Conservation (phyloP, 2,113 vertebrate genomes). For the Phrynosoma blainvillii region DNA sequence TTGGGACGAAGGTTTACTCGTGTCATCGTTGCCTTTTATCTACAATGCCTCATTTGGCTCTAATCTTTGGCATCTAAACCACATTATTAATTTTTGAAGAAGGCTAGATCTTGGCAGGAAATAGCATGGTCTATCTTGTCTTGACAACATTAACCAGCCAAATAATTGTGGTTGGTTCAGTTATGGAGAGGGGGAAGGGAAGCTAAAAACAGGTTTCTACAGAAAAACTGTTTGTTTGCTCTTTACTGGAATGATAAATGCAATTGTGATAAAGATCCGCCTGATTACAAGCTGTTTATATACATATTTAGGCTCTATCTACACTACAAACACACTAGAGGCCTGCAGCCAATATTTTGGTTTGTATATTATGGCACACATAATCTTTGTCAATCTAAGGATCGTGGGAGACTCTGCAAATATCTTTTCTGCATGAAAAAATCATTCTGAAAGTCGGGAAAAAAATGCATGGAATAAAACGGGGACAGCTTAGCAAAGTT, state of each 20-base stretch:
- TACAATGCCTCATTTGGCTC: slow-evolving; percentile 62
- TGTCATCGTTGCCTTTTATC: slow-evolving; percentile 65
- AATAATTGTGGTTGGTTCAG: slow-evolving; percentile 68
- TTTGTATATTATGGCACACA: not conserved
- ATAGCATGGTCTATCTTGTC: slow-evolving; percentile 71
- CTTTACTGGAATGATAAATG: slow-evolving; percentile 1
- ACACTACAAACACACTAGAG: not conserved
- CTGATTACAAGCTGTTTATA: slow-evolving; percentile 11
- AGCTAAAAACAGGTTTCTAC: slow-evolving; percentile 25
- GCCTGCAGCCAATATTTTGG: not conserved
- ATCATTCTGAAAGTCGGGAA: not conserved
- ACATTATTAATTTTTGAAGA: slow-evolving; percentile 73
- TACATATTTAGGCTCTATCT: not conserved
- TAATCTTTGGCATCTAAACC: slow-evolving; percentile 76
- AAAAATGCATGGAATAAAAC: too few relatives aligned
- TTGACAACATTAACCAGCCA: slow-evolving; percentile 61
- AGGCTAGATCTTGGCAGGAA: slow-evolving; percentile 72
- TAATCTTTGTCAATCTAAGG: not conserved
- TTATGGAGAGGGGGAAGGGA: not conserved
- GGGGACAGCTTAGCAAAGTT: too few relatives aligned
- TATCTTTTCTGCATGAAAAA: not conserved
- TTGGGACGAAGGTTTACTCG: slow-evolving; percentile 50
- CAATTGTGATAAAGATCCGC: slow-evolving; percentile 4
- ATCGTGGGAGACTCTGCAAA: not conserved
- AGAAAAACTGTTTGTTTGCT: slow-evolving; percentile 24